Evolutionary conservation across 2,113 vertebrate genomes (phyloP).

Genomic region (Aphyosemion australe): DNA sequence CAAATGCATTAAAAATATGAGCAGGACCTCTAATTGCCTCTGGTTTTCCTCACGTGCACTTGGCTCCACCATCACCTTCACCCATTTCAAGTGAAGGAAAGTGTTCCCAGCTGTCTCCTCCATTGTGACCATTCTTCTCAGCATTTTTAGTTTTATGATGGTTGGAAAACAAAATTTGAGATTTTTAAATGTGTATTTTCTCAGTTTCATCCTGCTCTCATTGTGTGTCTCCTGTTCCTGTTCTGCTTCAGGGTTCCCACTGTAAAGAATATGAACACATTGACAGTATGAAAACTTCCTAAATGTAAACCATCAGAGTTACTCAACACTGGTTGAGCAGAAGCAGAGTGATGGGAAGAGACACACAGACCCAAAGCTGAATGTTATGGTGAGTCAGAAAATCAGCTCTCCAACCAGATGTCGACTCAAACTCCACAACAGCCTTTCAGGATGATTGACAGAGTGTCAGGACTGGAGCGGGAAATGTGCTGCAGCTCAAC

Average conservation of each 20-base stretch:
- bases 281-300: background rate
- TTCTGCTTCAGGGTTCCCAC: no score
- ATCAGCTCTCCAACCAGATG: background rate
- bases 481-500: background rate
- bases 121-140: no score
- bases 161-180: no score
- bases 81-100: no score
- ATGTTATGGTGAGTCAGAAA: constrained; percentile 1
- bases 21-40: no score
- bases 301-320: background rate
- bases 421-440: background rate
- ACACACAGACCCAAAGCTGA: background rate
- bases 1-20: no score
- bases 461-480: background rate
- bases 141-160: no score
- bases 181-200: no score
- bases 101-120: no score
- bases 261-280: background rate
- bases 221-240: background rate
- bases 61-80: no score
- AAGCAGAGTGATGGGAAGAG: background rate
- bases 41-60: no score
- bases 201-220: background rate
- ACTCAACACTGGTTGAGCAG: background rate
- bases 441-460: constrained; percentile 3